Conservation (phyloP, 2,888 invertebrate genomes). For the Slavum lentiscoides region DNA sequence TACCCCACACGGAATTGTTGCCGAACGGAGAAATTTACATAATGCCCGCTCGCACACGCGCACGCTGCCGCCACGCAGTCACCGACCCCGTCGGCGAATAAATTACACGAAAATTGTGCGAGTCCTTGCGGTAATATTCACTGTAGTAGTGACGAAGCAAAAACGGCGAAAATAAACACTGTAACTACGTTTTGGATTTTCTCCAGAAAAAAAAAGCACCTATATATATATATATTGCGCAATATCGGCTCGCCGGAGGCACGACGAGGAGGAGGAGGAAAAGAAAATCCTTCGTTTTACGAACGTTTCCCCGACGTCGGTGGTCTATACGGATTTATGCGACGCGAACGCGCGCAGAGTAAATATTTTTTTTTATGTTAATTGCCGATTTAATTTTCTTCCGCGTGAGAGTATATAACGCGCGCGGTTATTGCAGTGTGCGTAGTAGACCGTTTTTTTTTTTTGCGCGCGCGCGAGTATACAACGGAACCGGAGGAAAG, state of each 20-base stretch:
- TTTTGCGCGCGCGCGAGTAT: too few species aligned
- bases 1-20: constrained; percentile 42
- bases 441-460: too few species aligned
- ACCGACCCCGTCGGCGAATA: constrained; percentile 17
- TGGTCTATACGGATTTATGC: not conserved
- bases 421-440: too few species aligned
- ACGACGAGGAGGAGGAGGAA: not conserved
- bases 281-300: constrained; percentile 3
- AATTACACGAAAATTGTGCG: constrained; percentile 24
- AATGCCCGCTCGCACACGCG: not conserved
- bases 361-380: constrained; percentile 44
- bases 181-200: constrained; percentile 34
- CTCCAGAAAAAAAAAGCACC: not conserved
- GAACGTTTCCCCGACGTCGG: not conserved
- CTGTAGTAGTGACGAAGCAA: not conserved
- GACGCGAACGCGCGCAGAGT: constrained; percentile 11
- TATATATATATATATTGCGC: too few species aligned
- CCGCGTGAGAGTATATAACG: not conserved
- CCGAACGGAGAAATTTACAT: constrained; percentile 34
- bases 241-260: not conserved
- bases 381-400: constrained; percentile 37
- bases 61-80: too few species aligned
- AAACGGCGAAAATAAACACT: constrained; percentile 38
- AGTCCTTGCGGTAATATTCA: not conserved
- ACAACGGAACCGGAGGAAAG: too few species aligned